Base-by-base conservation (phyloP, 2,888 invertebrate genomes). In the Gastracanthus pulcherrimus region DNA sequence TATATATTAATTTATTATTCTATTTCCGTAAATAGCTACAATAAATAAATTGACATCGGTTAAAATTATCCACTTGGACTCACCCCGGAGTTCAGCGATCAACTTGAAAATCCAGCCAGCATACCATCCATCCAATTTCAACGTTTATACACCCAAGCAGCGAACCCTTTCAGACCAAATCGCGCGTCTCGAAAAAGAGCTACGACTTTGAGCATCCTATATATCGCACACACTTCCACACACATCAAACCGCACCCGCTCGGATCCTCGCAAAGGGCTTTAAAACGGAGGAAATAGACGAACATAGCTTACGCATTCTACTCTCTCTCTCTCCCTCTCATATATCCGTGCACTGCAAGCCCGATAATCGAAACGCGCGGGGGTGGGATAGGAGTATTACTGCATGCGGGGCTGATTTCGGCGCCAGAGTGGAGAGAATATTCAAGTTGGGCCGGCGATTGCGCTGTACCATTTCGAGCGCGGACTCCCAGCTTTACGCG, bases 301-400 rank as follows among this genome's bases (percentile, higher is more conserved):
- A 19, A 19, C 48, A 11, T n/a, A 19, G n/a, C n/a, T 48, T 19
- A 19, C n/a, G 19, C 48, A n/a, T n/a, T n/a, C n/a, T n/a, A n/a
- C n/a, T n/a, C n/a, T n/a, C n/a, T n/a, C n/a, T n/a, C n/a, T n/a
- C n/a, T n/a, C n/a, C n/a, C n/a, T n/a, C n/a, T n/a, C n/a, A n/a
- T n/a, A n/a, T n/a, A n/a, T n/a, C n/a, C n/a, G 7, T 0, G 11
- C 1, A 55, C 4, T 16, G 11, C 29, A 48, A 1, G 16, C 23
- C 11, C 38, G 41, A 76, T 76, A 51, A 76, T 38, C 31, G 76
- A 41, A 76, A 74, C 31, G 16, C 62, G 34, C 51, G 23, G 55
- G n/a, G n/a, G n/a, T n/a, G n/a, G n/a, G n/a, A n/a, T n/a, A 19
- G 7, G 31, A 34, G 66, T 29, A 55, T 76, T 67, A 55, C 51